phyloP scores from a whole-genome alignment of 2,888 invertebrate genomes.

The Thysanoteuthis rhombus region DNA sequence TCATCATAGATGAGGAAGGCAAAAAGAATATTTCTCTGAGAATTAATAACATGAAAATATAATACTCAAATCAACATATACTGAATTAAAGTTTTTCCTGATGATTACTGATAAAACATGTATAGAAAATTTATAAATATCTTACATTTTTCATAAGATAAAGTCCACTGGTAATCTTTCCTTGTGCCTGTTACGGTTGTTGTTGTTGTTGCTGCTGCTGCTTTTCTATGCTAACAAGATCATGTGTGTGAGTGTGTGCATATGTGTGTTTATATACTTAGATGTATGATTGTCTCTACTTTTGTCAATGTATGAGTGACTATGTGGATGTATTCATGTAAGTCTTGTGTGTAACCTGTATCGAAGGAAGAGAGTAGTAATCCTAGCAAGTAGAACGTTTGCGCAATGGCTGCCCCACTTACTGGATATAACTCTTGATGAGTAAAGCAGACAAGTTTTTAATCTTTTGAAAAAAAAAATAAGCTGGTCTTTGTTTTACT shows the following conservation, averaged over 20 bases:
- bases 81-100: not conserved
- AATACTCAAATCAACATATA: not conserved
- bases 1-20: too few relatives aligned
- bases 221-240: not conserved
- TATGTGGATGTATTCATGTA: not conserved
- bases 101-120: not conserved
- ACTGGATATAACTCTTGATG: not conserved
- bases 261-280: not conserved
- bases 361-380: not conserved
- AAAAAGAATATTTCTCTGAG: too few relatives aligned
- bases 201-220: not conserved
- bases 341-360: not conserved
- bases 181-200: not conserved
- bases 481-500: not conserved
- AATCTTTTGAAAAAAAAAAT: not conserved
- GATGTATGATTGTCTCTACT: not conserved
- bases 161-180: not conserved
- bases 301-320: not conserved
- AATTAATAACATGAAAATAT: not conserved
- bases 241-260: not conserved
- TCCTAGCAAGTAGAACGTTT: not conserved
- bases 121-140: not conserved
- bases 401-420: not conserved
- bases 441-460: not conserved
- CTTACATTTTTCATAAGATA: not conserved